Evolutionary conservation across 2,113 vertebrate species (phyloP), one percentile per base, ranked within the genome.

Genomic region (Solea senegalensis): DNA sequence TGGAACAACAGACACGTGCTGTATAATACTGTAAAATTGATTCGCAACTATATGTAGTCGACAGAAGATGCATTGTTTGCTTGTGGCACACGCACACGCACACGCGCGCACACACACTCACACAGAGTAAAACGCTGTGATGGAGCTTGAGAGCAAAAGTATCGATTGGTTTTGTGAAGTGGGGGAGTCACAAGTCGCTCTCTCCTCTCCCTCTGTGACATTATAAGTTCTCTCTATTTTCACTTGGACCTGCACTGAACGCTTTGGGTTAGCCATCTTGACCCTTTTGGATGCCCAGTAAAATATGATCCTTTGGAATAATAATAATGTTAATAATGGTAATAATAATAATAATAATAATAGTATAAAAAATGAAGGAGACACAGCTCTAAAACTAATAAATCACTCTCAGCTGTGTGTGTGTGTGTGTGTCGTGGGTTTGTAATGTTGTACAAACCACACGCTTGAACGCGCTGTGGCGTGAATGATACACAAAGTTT

Each of bases 101-200:
- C 49, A 59, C 15, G 60, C 28, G 5, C 34, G 3, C 26, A 65
- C 65, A 85, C 70, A 72, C 66, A 45, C 74, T 72, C 49, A 54
- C 16, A 65, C 28, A 15, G 49, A 65, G 64, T 44, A 64, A 74
- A 86, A 75, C 39, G 65, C 63, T 34, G 77, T 48, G 65, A 72
- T 78, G 69, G 57, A 68, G 75, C 65, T 65, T 48, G 40, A 56
- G 69, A 76, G 72, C 72, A 74, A 78, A 83, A 50, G 69, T 56
- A 86, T 88, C 65, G 73, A 89, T 72, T 73, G 69, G 64, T 75
- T 85, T 86, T 74, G 75, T 83, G 68, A 85, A 77, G 75, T 52
- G 49, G 51, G 57, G 61, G 63, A 74, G 69, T 80, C 59, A 72
- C 46, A 59, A 56, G 44, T 13, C 51, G 15, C 66, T n/a, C 15